A percentile compares a stretch with the other conserved stretches of the same genome.
These are phyloP conservation scores for Catostylus mosaicus DNA, from an alignment of 30 jellyfish, hydroid and myxozoan species.

Conservation along the genomic window DNA sequence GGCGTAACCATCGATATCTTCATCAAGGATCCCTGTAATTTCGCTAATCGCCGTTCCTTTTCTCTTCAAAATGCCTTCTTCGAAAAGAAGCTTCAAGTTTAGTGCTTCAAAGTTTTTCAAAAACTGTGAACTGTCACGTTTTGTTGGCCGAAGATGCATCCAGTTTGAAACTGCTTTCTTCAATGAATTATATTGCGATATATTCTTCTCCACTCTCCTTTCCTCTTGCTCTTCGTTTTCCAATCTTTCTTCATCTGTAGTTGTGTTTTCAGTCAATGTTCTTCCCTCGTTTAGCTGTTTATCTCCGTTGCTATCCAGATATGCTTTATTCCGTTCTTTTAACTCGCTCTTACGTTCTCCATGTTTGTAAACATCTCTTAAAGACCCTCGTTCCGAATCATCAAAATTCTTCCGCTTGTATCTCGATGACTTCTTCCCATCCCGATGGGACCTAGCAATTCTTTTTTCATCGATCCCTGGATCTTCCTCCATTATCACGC, in stretches of 20 bases:
- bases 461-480: not conserved
- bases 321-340: not conserved
- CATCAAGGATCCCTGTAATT: slow-evolving; percentile 49
- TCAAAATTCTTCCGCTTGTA: not conserved
- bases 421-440: not conserved
- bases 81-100: slow-evolving; percentile 26
- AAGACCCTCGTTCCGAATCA: not conserved
- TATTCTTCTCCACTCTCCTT: not conserved
- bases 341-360: not conserved
- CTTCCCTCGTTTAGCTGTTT: not conserved
- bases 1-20: slow-evolving; percentile 15
- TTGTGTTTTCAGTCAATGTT: not conserved
- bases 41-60: slow-evolving; percentile 3
- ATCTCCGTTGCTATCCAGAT: not conserved
- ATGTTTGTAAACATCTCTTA: not conserved
- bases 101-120: slow-evolving; percentile 28
- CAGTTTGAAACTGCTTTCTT: slow-evolving; percentile 58
- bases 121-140: not conserved
- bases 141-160: slow-evolving; percentile 33
- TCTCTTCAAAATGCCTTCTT: not conserved
- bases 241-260: not conserved
- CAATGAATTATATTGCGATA: slow-evolving; percentile 4
- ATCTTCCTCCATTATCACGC: not conserved
- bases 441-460: not conserved
- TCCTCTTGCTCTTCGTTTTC: not conserved